These are phyloP conservation scores for Gadopsis bispinosus DNA, from an alignment of 2,797 vertebrate genomes.

Conservation along the genomic window DNA sequence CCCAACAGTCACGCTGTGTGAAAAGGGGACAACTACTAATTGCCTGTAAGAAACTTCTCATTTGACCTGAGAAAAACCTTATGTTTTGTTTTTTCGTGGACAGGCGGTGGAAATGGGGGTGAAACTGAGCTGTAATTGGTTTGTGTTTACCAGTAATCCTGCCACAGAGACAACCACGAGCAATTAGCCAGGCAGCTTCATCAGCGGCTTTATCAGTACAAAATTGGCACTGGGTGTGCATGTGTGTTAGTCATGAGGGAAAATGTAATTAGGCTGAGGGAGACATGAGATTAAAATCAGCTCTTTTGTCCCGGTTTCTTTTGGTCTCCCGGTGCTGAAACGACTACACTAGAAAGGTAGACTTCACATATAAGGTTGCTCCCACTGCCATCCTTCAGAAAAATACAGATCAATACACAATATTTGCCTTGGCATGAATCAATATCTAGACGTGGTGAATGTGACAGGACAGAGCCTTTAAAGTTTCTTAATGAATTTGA, in stretches of 20 bases:
- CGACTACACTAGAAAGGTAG: not conserved
- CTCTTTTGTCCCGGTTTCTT: constrained; percentile 54
- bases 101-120: constrained; percentile 34
- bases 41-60: constrained; percentile 54
- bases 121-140: constrained; percentile 74
- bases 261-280: constrained; percentile 55
- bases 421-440: constrained; percentile 14
- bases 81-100: constrained; percentile 12
- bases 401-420: not conserved
- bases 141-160: constrained; percentile 80
- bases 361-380: constrained; percentile 6
- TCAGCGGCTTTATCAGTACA: constrained; percentile 63
- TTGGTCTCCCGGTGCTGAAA: constrained; percentile 24
- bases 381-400: not conserved
- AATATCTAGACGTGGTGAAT: constrained; percentile 9
- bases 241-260: constrained; percentile 39
- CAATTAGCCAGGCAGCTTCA: constrained; percentile 75
- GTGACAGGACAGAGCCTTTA: constrained; percentile 19
- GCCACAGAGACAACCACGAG: constrained; percentile 68
- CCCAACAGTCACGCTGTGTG: not conserved
- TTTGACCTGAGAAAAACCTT: constrained; percentile 50
- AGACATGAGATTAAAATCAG: constrained; percentile 55
- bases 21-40: constrained; percentile 42
- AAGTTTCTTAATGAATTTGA: constrained; percentile 28
- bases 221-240: constrained; percentile 49